Percentiles rank a stretch among this genome's conserved stretches.
phyloP scores from a whole-genome alignment of 2,888 invertebrate genomes.

The Myathropa florea region DNA sequence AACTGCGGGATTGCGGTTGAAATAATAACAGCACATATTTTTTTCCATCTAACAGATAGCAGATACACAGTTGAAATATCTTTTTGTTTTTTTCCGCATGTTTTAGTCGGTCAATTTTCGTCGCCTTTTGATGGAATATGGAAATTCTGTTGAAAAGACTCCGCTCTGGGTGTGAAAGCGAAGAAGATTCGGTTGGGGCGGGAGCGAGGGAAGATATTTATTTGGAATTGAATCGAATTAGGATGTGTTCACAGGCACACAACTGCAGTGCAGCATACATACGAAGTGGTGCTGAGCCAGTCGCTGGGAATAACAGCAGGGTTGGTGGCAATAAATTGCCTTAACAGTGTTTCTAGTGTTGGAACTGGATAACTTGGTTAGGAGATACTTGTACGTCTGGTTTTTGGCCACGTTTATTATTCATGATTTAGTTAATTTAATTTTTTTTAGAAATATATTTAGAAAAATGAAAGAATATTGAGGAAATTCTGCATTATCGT shows the following conservation, averaged over 20 bases:
- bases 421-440: no score
- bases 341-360: no score
- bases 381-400: no score
- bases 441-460: no score
- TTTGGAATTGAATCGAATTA: background rate
- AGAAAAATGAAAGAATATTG: no score
- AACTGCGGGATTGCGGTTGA: slow-evolving; percentile 41
- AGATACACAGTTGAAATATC: background rate
- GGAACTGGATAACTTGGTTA: no score
- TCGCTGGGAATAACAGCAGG: no score
- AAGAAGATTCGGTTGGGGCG: background rate
- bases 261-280: background rate
- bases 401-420: no score
- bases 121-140: background rate
- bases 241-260: background rate
- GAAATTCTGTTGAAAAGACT: background rate
- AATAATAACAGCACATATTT: slow-evolving; percentile 37
- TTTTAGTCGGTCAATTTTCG: background rate
- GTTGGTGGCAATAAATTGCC: no score
- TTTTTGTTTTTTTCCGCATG: background rate
- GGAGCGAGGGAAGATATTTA: background rate
- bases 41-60: background rate
- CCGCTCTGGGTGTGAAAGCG: background rate
- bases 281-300: background rate
- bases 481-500: no score